Conservation (phyloP, 2,888 invertebrate genomes). For the Ectropis crepuscularia region DNA sequence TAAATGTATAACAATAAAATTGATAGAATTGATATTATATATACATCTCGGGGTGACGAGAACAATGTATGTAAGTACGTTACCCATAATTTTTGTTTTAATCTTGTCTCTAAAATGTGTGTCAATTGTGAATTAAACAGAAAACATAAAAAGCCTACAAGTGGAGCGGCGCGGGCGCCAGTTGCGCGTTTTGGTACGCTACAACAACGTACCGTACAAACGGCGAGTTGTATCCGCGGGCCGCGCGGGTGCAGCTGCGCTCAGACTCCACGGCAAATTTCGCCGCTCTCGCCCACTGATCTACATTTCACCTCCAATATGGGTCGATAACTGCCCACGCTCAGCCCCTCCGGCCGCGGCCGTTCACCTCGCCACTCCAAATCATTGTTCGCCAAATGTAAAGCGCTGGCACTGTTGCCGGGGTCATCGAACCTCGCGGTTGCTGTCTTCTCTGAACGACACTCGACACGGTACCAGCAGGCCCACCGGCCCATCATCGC, state of each 20-base stretch:
- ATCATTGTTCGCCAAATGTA: constrained; percentile 85
- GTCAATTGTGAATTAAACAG: background rate
- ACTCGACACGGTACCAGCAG: constrained; percentile 70
- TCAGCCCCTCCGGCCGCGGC: constrained; percentile 80
- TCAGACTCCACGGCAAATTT: constrained; percentile 75
- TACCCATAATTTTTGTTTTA: no score
- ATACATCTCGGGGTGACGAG: no score
- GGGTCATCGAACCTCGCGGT: constrained; percentile 71
- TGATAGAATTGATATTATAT: no score
- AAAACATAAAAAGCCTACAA: constrained; percentile 23
- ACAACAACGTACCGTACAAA: constrained; percentile 15
- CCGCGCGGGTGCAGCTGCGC: constrained; percentile 44
- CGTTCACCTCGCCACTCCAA: constrained; percentile 84
- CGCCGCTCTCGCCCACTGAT: constrained; percentile 85
- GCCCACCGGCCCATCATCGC: constrained; percentile 18
- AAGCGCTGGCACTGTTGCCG: constrained; percentile 73
- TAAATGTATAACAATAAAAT: no score
- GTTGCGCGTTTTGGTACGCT: constrained; percentile 24
- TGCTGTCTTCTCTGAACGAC: constrained; percentile 79
- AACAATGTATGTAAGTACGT: no score
- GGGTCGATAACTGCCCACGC: constrained; percentile 85
- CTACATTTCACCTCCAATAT: constrained; percentile 85
- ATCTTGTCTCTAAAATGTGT: background rate
- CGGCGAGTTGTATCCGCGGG: constrained; percentile 35
- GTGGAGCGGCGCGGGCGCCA: constrained; percentile 4